Percentiles rank a stretch among this genome's conserved stretches.
Evolutionary conservation across 1,140 invertebrate species (phyloP).

Genomic region (Mycetomoellerius zeteki): DNA sequence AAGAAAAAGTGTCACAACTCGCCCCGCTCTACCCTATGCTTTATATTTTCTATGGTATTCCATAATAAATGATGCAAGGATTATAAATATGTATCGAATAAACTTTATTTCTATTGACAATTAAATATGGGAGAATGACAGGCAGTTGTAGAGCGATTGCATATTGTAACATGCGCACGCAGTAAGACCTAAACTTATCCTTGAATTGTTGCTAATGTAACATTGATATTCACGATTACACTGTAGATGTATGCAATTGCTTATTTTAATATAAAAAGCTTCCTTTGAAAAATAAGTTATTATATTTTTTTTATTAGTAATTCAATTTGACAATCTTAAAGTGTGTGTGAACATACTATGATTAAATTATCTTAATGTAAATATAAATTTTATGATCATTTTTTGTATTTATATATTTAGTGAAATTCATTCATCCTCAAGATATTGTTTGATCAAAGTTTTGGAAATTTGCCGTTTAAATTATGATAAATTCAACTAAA

Average conservation of each 20-base stretch:
- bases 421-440: background rate
- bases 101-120: slow-evolving; percentile 31
- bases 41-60: background rate
- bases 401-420: background rate
- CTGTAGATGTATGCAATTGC: background rate
- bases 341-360: background rate
- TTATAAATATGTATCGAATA: slow-evolving; percentile 9
- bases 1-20: too few species aligned
- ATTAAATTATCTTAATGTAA: background rate
- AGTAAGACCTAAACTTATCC: background rate
- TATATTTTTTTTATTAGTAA: background rate
- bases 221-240: slow-evolving; percentile 24
- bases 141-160: background rate
- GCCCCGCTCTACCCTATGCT: too few species aligned
- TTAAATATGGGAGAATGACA: background rate
- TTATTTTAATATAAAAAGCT: background rate
- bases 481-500: background rate
- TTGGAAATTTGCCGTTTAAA: background rate
- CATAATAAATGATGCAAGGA: background rate
- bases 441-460: background rate
- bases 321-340: background rate
- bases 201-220: background rate
- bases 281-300: background rate
- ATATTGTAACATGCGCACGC: background rate
- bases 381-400: background rate